phyloP scores from a whole-genome alignment of 2,113 vertebrate species.

The Herpailurus yagouaroundi region DNA sequence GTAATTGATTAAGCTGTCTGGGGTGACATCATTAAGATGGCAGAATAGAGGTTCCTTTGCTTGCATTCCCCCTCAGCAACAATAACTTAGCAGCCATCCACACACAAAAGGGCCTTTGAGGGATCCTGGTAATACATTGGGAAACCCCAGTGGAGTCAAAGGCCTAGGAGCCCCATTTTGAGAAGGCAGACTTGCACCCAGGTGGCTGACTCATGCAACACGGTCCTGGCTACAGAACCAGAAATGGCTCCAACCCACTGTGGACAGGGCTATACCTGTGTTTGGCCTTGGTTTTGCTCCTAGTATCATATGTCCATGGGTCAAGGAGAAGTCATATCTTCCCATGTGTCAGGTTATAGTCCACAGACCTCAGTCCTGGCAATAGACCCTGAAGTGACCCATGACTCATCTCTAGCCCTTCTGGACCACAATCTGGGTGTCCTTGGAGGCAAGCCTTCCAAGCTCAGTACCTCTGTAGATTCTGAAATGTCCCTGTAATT shows the following conservation, averaged over 20 bases:
- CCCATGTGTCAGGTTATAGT: background rate
- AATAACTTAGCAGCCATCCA: background rate
- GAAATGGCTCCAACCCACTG: background rate
- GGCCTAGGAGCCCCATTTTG: background rate
- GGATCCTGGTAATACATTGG: background rate
- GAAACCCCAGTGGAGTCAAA: background rate
- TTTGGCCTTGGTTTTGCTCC: background rate
- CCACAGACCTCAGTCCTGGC: background rate
- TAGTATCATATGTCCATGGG: background rate
- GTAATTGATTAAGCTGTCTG: background rate
- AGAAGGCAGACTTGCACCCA: background rate
- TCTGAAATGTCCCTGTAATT: background rate
- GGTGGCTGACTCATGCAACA: background rate
- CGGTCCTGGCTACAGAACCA: background rate
- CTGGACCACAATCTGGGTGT: background rate
- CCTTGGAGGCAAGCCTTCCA: background rate
- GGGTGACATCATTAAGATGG: background rate
- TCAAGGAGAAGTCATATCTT: background rate
- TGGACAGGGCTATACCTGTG: background rate
- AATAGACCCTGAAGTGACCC: background rate
- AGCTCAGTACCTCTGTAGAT: background rate
- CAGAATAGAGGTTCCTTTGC: background rate
- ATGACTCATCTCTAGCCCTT: background rate
- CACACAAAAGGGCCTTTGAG: background rate
- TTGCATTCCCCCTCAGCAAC: background rate